Base-by-base conservation (phyloP, 2,113 vertebrate genomes). In the Cisticola juncidis region DNA sequence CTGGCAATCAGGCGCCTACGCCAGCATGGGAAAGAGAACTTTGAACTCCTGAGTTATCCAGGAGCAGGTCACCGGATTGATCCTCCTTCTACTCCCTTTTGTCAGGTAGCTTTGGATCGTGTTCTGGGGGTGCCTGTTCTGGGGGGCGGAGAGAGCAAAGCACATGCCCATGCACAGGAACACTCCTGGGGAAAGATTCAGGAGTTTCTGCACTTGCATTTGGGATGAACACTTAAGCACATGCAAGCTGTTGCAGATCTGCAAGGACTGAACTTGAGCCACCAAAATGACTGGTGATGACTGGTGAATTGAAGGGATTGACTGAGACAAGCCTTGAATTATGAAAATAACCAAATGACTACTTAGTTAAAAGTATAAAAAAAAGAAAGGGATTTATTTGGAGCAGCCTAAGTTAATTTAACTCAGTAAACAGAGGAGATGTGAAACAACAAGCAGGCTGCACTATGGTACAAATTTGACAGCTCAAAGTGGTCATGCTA, bases 131-230 rank as follows among this genome's bases (percentile, higher is more conserved):
- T 97, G 62, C 98, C 98, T 70, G 77, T 98, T 88, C 50, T 96
- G 8, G 94, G 93, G 25, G 97, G 97, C 31, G 97, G 97, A 58
- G 85, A 98, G 70, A 92, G 91, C 45, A 96, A 89, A 96, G 96
- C 96, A 58, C 98, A 98, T 33, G 97, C 96, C 36, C 36, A 91
- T 9, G 98, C 97, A 42, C 98, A 98, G 94, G 97, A 95, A 69
- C 95, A 98, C 69, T 98, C 98, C 83, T 98, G 98, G 97, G 45
- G 92, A 79, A 97, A 98, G 88, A 98, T 98, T 88, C 97, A 81
- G 68, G 96, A 98, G 56, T 98, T 98, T 95, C 86, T 98, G 86
- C 94, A 36, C 71, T 97, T 97, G 68, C 97, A 97, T 71, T 91
- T 98, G 88, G 94, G 84, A 77, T 97, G 88, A 98, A 79, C 33